Evolutionary conservation across 2,888 invertebrate genomes (phyloP), one percentile per base, ranked within the genome.

Genomic region (Parnassius smintheus): DNA sequence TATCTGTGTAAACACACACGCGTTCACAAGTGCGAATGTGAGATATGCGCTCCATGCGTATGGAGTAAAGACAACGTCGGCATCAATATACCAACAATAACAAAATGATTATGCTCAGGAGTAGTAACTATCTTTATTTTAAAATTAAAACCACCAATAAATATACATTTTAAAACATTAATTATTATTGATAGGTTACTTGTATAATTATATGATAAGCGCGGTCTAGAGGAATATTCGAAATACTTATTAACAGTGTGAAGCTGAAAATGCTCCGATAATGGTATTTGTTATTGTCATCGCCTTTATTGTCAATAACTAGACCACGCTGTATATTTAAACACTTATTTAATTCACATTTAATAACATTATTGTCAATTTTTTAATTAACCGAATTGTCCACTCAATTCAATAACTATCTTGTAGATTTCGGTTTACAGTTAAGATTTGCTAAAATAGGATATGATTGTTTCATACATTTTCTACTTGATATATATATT

Each of bases 41-140:
- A 18, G 18, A 35, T 35, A 35, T 35, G n/a, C n/a, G n/a, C n/a
- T n/a, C n/a, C n/a, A n/a, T n/a, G 35, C 1, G 35, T 35, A 35
- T 35, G 35, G 35, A 4, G 7, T 1, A 35, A 18, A 18, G 49
- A 9, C 9, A 9, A 49, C 13, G 9, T 49, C 9, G 13, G 49
- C 13, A 49, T 9, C 9, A 11, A 49, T 9, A n/a, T 44, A 58
- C 58, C 62, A 72, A 71, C 71, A 84, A 78, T 81, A 80, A 85
- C 72, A 76, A 83, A 81, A 77, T 74, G 73, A 81, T 74, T 83
- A 72, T 90, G 89, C 88, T 88, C 88, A 83, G 88, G 87, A 90
- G 80, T 88, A 88, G 84, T 87, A 86, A 86, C 87, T 90, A 89
- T 85, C 79, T 91, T 90, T 91, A 89, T 90, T 91, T 84, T 80